Percentiles rank a stretch among this genome's conserved stretches.
Evolutionary conservation across 2,113 vertebrate species (phyloP).

Genomic region (Rutilus rutilus): DNA sequence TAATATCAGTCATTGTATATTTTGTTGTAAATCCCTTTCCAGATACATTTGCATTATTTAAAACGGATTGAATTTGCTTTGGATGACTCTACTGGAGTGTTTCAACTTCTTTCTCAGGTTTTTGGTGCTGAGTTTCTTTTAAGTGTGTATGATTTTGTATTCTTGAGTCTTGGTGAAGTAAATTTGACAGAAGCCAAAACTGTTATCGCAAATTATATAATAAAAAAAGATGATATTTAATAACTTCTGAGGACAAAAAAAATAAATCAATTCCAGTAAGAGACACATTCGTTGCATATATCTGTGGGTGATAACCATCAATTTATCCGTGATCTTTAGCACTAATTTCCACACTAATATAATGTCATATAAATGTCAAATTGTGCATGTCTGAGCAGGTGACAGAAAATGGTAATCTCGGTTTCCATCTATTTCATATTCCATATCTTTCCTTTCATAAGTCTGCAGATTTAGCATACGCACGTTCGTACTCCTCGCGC

Average conservation of each 20-base stretch:
- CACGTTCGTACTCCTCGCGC: constrained; percentile 40
- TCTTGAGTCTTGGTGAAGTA: constrained; percentile 44
- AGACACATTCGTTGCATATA: constrained; percentile 29
- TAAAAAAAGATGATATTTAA: constrained; percentile 36
- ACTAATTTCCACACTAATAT: constrained; percentile 45
- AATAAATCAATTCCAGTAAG: not conserved
- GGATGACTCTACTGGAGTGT: constrained; percentile 39
- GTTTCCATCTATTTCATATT: constrained; percentile 36
- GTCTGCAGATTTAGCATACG: constrained; percentile 34
- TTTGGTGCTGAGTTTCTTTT: constrained; percentile 53
- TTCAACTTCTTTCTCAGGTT: constrained; percentile 58
- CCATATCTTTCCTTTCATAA: constrained; percentile 48
- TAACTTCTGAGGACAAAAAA: not conserved
- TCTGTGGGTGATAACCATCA: constrained; percentile 41
- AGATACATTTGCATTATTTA: constrained; percentile 2
- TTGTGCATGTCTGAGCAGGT: constrained; percentile 43
- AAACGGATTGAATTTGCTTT: not conserved
- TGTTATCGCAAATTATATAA: constrained; percentile 37
- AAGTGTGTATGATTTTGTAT: constrained; percentile 54
- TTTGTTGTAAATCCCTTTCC: constrained; percentile 5
- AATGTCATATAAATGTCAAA: constrained; percentile 45
- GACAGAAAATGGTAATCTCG: constrained; percentile 24
- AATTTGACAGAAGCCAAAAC: constrained; percentile 52
- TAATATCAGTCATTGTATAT: not conserved
- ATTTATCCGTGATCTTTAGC: constrained; percentile 44